Conservation (phyloP, 1,140 invertebrate species). For the Anoplolepis gracilipes region DNA sequence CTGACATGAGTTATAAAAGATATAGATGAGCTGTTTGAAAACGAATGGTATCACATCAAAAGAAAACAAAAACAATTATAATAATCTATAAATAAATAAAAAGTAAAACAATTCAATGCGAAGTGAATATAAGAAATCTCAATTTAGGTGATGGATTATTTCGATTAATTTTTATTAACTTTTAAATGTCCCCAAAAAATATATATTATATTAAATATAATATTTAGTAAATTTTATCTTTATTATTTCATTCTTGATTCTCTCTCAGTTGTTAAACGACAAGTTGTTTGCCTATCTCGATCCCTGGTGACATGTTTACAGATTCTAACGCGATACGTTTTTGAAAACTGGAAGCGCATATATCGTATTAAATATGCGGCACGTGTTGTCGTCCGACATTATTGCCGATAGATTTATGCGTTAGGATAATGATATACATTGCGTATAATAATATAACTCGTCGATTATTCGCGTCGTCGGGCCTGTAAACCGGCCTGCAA, state of each 20-base stretch:
- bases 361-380: slow-evolving; percentile 36
- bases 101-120: not conserved
- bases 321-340: not conserved
- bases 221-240: not conserved
- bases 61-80: too few relatives aligned
- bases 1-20: not conserved
- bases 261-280: not conserved
- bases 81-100: too few relatives aligned
- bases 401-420: slow-evolving; percentile 50
- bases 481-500: slow-evolving; percentile 37
- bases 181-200: not conserved
- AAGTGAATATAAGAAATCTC: not conserved
- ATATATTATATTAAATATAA: not conserved
- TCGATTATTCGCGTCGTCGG: slow-evolving; percentile 36
- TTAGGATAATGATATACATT: slow-evolving; percentile 62
- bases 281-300: not conserved
- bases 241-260: not conserved
- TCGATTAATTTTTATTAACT: not conserved
- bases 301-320: not conserved
- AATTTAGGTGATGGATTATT: not conserved
- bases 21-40: not conserved
- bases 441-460: slow-evolving; percentile 51
- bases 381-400: slow-evolving; percentile 33
- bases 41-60: too few relatives aligned
- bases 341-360: not conserved